phyloP scores from a whole-genome alignment of 2,888 invertebrate genomes.

The Palloptera scutellata region DNA sequence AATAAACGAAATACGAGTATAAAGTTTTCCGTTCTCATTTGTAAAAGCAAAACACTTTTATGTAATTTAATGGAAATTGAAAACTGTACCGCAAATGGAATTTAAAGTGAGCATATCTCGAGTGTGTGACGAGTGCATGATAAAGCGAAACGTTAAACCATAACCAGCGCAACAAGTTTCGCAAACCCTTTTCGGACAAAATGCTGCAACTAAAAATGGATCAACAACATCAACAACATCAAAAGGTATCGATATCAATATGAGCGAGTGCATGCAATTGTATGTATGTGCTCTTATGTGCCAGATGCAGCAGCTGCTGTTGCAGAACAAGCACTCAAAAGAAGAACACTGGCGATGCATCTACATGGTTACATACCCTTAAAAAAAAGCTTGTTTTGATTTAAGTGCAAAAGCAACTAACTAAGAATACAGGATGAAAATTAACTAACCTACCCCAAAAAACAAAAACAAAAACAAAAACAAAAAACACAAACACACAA shows the following conservation, averaged over 20 bases:
- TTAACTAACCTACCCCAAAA: conserved; percentile 18
- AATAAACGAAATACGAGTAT: too few relatives aligned
- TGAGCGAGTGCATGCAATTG: background rate
- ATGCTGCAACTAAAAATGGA: too few relatives aligned
- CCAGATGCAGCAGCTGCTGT: background rate
- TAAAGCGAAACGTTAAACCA: background rate
- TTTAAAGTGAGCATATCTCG: too few relatives aligned
- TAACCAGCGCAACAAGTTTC: conserved; percentile 30
- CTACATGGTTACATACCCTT: background rate
- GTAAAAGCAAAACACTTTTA: too few relatives aligned
- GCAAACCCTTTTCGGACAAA: background rate
- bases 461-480: background rate
- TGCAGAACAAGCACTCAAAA: background rate
- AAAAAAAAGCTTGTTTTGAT: conserved; percentile 8
- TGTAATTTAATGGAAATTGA: too few relatives aligned
- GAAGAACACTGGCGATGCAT: too few relatives aligned
- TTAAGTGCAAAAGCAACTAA: conserved; percentile 4
- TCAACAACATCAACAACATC: background rate
- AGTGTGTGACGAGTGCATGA: too few relatives aligned
- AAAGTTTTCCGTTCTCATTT: too few relatives aligned
- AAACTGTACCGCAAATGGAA: too few relatives aligned
- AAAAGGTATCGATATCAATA: background rate
- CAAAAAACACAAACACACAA: conserved; percentile 25
- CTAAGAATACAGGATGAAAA: background rate
- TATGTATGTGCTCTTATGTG: too few relatives aligned